Percentiles rank a stretch among this genome's conserved stretches.
These are phyloP conservation scores for Corynorhinus townsendii DNA, from an alignment of 2,113 vertebrate genomes.

Conservation along the genomic window DNA sequence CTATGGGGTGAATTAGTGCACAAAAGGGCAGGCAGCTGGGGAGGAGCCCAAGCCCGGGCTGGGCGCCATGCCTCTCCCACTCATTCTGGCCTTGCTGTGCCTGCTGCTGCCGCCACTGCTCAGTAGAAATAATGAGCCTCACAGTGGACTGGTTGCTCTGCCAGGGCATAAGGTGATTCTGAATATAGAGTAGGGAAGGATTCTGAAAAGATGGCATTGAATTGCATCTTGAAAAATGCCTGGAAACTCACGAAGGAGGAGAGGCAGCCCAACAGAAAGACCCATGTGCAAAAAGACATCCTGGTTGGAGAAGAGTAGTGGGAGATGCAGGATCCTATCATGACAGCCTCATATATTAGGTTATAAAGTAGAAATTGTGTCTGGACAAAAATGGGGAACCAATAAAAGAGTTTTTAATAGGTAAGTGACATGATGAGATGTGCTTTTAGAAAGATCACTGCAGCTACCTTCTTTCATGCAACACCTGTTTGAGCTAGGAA, in stretches of 20 bases:
- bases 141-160: rapidly evolving
- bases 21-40: no score
- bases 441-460: neutral
- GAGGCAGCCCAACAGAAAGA: neutral
- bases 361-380: neutral
- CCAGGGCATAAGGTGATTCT: neutral
- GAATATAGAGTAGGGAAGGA: neutral
- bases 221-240: neutral
- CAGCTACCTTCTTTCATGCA: neutral
- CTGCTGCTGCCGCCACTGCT: no score
- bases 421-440: neutral
- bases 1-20: no score
- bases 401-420: neutral
- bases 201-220: neutral
- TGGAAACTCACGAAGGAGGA: neutral
- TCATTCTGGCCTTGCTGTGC: no score
- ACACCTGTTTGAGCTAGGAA: neutral
- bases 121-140: neutral
- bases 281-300: neutral
- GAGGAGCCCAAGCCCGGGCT: no score
- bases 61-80: rapidly evolving
- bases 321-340: neutral
- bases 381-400: neutral
- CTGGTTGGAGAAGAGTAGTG: neutral
- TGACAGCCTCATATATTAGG: neutral